Percentiles rank a stretch among this genome's conserved stretches.
These are phyloP conservation scores for Mesoligia furuncula DNA, from an alignment of 2,888 invertebrate genomes.

Conservation along the genomic window DNA sequence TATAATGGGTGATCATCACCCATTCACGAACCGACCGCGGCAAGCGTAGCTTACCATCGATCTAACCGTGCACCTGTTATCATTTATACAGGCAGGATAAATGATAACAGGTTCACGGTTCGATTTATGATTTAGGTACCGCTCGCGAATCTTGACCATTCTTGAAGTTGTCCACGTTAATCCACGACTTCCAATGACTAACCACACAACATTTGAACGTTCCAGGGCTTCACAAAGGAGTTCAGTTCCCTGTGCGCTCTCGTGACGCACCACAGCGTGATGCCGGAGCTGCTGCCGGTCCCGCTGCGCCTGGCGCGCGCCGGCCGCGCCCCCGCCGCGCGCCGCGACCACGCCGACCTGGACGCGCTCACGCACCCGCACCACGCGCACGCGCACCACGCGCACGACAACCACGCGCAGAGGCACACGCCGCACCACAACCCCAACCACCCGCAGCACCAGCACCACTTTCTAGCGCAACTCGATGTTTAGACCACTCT, in stretches of 20 bases:
- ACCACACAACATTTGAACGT: not conserved
- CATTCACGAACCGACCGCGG: no score
- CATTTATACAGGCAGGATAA: no score
- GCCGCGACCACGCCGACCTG: constrained; percentile 45
- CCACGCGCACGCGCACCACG: constrained; percentile 56
- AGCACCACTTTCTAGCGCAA: constrained; percentile 56
- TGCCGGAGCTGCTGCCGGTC: constrained; percentile 98
- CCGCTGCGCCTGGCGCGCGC: constrained; percentile 94
- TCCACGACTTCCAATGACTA: not conserved
- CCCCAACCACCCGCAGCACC: constrained; percentile 37
- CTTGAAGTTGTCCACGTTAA: not conserved
- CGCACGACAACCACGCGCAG: constrained; percentile 41
- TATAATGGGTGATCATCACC: not conserved
- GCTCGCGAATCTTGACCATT: not conserved
- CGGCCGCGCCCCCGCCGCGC: constrained; percentile 75
- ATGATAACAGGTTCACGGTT: no score
- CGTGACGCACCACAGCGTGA: constrained; percentile 99
- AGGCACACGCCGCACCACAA: constrained; percentile 35
- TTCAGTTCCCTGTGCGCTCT: constrained; percentile 97
- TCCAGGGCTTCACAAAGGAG: constrained; percentile 98
- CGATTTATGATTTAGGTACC: no score
- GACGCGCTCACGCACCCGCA: constrained; percentile 64
- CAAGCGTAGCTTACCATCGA: not conserved
- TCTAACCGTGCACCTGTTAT: not conserved
- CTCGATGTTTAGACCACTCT: constrained; percentile 46